These are phyloP conservation scores for Batillaria attramentaria DNA, from an alignment of 1,140 invertebrate genomes.

Conservation along the genomic window DNA sequence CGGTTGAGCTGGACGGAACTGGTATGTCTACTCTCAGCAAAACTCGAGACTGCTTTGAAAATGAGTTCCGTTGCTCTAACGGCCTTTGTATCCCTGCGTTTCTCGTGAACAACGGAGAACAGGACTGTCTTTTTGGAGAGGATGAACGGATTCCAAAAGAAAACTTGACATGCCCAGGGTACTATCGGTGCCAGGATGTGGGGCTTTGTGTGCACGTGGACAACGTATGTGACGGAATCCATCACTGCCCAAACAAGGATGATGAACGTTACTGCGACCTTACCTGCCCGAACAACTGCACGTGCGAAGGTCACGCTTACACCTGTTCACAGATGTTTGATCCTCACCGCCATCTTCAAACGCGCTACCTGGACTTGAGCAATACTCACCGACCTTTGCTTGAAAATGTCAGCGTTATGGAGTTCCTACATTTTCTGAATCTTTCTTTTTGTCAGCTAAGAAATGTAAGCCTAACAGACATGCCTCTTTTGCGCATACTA, in stretches of 20 bases:
- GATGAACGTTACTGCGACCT: conserved; percentile 32
- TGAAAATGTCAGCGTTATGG: not conserved
- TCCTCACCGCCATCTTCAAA: not conserved
- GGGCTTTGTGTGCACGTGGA: conserved; percentile 19
- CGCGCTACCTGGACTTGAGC: conserved; percentile 16
- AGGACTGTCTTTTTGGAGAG: conserved; percentile 26
- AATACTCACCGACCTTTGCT: not conserved
- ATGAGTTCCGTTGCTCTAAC: not conserved
- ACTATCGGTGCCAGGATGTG: conserved; percentile 15
- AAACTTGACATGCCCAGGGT: not conserved
- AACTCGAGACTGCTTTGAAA: not conserved
- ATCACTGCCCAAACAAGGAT: conserved; percentile 32
- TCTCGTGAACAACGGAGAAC: conserved; percentile 29
- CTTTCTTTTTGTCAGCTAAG: conserved; percentile 10
- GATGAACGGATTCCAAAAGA: conserved; percentile 12
- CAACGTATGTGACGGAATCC: conserved; percentile 29
- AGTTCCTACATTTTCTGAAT: conserved; percentile 30
- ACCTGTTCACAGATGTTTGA: not conserved
- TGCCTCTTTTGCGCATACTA: conserved; percentile 14
- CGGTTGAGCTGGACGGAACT: conserved; percentile 24
- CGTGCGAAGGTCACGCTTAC: conserved; percentile 18
- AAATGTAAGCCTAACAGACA: not conserved
- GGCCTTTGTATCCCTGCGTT: conserved; percentile 26
- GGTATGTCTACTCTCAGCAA: conserved; percentile 8
- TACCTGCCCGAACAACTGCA: conserved; percentile 22